These are phyloP conservation scores for Diuraphis noxia DNA, from an alignment of 1,140 invertebrate species.

Conservation along the genomic window DNA sequence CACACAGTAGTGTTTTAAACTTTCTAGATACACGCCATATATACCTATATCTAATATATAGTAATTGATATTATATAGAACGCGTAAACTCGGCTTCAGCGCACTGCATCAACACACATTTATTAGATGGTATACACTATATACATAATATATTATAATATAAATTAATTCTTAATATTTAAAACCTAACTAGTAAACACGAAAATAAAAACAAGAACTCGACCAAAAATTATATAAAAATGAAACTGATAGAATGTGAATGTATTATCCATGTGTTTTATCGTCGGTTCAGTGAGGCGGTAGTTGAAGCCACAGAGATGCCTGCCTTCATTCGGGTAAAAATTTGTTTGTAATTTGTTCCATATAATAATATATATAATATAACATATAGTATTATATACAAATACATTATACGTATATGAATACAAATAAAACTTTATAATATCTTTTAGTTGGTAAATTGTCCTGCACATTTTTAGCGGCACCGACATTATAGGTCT, in stretches of 20 bases:
- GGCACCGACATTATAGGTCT: background rate
- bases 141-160: no score
- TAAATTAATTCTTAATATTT: background rate
- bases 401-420: no score
- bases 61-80: background rate
- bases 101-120: background rate
- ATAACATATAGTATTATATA: background rate
- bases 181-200: background rate
- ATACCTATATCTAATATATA: background rate
- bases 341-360: no score
- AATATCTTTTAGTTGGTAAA: background rate
- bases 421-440: background rate
- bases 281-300: background rate
- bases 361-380: no score
- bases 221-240: background rate
- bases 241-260: background rate
- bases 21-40: background rate
- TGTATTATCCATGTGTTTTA: background rate
- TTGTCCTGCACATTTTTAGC: background rate
- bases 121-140: background rate
- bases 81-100: background rate
- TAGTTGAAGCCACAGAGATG: background rate
- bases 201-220: background rate
- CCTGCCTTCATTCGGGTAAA: background rate
- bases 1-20: background rate